These are phyloP conservation scores for Bhutanitis thaidina DNA, from an alignment of 2,888 invertebrate species.

Conservation along the genomic window DNA sequence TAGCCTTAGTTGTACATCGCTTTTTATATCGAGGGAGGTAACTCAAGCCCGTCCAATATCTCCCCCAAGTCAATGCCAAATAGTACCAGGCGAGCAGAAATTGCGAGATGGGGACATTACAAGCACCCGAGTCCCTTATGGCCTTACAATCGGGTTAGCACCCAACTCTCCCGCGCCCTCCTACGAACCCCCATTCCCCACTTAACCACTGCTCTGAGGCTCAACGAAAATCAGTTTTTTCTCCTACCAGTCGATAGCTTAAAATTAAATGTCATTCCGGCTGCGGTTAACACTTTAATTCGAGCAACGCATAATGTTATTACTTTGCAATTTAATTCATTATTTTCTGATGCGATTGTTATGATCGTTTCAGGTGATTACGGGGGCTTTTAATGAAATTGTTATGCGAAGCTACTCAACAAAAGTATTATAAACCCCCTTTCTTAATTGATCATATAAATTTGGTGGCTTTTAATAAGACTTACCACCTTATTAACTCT, in stretches of 20 bases:
- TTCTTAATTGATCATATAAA: conserved; percentile 19
- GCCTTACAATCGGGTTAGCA: conserved; percentile 18
- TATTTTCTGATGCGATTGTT: conserved; percentile 64
- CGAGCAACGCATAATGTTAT: conserved; percentile 68
- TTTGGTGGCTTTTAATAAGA: conserved; percentile 2
- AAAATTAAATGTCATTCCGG: conserved; percentile 75
- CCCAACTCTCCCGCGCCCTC: conserved; percentile 28
- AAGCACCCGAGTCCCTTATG: conserved; percentile 24
- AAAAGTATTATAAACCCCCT: conserved; percentile 28
- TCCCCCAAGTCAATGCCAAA: conserved; percentile 76
- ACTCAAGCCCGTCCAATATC: conserved; percentile 43
- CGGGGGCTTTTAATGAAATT: conserved; percentile 69
- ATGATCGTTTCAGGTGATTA: conserved; percentile 47
- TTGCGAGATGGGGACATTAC: conserved; percentile 45
- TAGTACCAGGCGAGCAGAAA: conserved; percentile 64
- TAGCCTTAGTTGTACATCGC: background rate
- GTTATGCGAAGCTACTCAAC: conserved; percentile 51
- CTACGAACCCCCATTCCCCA: conserved; percentile 43
- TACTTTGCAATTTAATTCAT: conserved; percentile 73
- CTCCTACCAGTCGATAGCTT: conserved; percentile 65
- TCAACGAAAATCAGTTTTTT: conserved; percentile 70
- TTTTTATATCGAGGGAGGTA: conserved; percentile 3
- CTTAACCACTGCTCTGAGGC: conserved; percentile 35
- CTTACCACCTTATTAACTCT: conserved; percentile 4
- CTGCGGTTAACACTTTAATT: conserved; percentile 75